phyloP scores from a whole-genome alignment of 1,140 invertebrate genomes.

The Mizuhopecten yessoensis region DNA sequence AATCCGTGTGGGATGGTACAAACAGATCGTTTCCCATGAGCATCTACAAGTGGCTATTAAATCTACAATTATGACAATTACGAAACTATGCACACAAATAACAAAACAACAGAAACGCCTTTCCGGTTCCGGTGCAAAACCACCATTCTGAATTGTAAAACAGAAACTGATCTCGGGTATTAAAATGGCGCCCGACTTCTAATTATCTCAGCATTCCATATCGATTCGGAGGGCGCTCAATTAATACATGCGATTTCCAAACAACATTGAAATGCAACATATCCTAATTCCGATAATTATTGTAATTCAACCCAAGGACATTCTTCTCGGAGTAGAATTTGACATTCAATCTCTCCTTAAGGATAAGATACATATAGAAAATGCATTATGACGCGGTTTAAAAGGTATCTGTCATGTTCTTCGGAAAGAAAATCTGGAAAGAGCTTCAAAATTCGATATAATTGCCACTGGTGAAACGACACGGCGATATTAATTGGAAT shows the following conservation, averaged over 20 bases:
- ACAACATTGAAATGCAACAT: slow-evolving; percentile 13
- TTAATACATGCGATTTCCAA: background rate
- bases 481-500: background rate
- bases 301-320: background rate
- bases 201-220: background rate
- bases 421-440: background rate
- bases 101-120: background rate
- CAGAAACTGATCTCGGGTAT: background rate
- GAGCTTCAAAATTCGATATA: background rate
- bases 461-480: slow-evolving; percentile 17
- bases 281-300: slow-evolving; percentile 2
- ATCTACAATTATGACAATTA: no score
- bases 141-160: background rate
- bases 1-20: no score
- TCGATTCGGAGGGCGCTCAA: background rate
- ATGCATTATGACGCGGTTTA: slow-evolving; percentile 39
- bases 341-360: slow-evolving; percentile 10
- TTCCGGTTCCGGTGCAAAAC: slow-evolving; percentile 30
- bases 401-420: background rate
- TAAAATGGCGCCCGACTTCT: background rate
- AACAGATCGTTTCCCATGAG: no score
- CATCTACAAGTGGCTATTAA: no score
- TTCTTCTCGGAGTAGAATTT: background rate
- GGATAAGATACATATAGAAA: background rate
- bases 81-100: no score